A percentile compares a stretch with the other conserved stretches of the same genome.
Evolutionary conservation across 2,113 vertebrate species (phyloP).

Genomic region (Eclectus roratus): DNA sequence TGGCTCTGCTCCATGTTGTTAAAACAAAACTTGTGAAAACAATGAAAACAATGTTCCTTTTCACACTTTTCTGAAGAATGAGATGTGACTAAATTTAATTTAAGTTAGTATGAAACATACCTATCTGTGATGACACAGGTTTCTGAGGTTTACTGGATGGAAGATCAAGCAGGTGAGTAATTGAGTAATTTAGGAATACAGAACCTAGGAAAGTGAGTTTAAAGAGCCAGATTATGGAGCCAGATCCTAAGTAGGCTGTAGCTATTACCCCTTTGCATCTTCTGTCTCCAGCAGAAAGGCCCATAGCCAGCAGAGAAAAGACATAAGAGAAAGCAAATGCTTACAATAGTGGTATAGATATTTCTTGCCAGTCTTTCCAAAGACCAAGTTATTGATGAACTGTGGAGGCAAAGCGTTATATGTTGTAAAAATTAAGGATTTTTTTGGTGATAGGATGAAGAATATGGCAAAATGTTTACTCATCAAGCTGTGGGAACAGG

Average conservation of each 20-base stretch:
- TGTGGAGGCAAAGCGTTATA: background rate
- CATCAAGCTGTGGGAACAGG: background rate
- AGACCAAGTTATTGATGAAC: background rate
- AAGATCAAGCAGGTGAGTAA: background rate
- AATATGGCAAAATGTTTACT: background rate
- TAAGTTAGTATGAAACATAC: background rate
- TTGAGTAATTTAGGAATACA: background rate
- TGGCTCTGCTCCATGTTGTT: background rate
- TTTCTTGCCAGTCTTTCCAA: background rate
- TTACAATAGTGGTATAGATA: fast-evolving
- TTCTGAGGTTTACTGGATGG: background rate
- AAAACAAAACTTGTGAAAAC: background rate
- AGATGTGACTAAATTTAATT: background rate
- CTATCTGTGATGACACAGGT: background rate
- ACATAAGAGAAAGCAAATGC: background rate
- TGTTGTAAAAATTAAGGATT: background rate
- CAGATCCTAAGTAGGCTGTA: background rate
- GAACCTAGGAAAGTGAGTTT: background rate
- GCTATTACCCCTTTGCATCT: background rate
- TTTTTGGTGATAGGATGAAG: background rate
- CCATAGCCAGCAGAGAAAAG: background rate
- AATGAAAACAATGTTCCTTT: background rate
- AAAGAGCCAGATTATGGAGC: background rate
- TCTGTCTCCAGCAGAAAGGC: background rate
- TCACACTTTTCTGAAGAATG: background rate